Evolutionary conservation across 2,113 vertebrate genomes (phyloP), one percentile per base, ranked within the genome.

Genomic region (Aleadryas rufinucha): DNA sequence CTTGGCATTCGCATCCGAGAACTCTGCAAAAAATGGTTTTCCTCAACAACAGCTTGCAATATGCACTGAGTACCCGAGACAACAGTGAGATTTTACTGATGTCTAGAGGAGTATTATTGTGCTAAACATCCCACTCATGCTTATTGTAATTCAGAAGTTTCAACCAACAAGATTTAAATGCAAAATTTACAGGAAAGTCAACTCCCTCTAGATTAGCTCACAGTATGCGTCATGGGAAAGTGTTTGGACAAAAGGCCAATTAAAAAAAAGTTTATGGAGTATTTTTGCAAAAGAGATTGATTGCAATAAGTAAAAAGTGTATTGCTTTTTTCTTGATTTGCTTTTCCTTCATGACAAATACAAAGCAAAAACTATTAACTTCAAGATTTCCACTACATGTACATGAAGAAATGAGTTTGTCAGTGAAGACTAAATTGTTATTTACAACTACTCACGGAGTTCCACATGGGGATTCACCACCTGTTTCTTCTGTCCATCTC

Each of bases 1-100:
- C 96, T 99, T 99, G 54, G 99, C 99, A 57, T 99, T 99, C 1
- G 99, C 98, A 35, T 99, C 99, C 0, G 99, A 99, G 97, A 99
- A 99, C 95, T 99, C 99, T 99, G 97, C 15, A 93, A 63, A 87
- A 39, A 14, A 47, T 56, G 1, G 5, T 39, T 28, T 70, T 82
- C 52, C 35, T 92, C 42, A 96, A 4, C 41, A 93, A 78, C 39
- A 71, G 68, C 28, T 61, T 13, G 22, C 15, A 75, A 64, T 56
- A 15, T 1, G 11, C 30, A 33, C 37, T 27, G 52, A 60, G 31
- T 69, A 23, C 26, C 18, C 0, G 1, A 77, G 22, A 80, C 10
- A 21, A 49, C 28, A 80, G 27, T 2, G 9, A 59, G 24, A 63
- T 78, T 66, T 41, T 60, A 72, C 16, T 47, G 6, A 21, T 31